Percentiles rank a stretch among this genome's conserved stretches.
Evolutionary conservation across 2,888 invertebrate genomes (phyloP).

Genomic region (Caenorhabditis japonica): DNA sequence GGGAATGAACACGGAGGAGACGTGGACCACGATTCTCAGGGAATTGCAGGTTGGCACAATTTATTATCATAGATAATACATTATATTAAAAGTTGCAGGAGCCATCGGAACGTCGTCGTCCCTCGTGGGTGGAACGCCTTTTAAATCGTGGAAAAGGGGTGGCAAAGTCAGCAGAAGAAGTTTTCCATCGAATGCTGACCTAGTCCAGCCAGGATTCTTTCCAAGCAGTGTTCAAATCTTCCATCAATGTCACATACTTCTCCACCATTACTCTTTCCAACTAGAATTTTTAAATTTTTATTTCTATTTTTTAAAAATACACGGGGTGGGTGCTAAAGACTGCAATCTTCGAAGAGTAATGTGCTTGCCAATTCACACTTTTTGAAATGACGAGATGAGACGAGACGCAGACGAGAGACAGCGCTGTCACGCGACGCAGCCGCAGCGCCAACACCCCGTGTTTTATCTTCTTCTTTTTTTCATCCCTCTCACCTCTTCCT

Average conservation of each 20-base stretch:
- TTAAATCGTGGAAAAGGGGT: constrained; percentile 68
- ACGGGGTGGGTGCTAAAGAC: no score
- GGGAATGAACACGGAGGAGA: constrained; percentile 68
- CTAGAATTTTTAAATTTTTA: no score
- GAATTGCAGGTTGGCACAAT: constrained; percentile 65
- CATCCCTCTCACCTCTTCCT: constrained; percentile 10
- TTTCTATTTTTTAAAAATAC: no score
- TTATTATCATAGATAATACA: neutral
- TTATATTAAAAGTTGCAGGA: constrained; percentile 25
- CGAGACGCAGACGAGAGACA: no score
- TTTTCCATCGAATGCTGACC: constrained; percentile 58
- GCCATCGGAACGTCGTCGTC: constrained; percentile 37
- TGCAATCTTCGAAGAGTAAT: no score
- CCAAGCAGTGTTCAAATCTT: constrained; percentile 16
- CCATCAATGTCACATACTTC: constrained; percentile 32
- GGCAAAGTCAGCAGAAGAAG: constrained; percentile 73
- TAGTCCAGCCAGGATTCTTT: neutral
- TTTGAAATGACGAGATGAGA: no score
- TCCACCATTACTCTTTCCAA: constrained; percentile 25
- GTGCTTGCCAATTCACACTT: no score
- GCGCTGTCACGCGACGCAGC: no score
- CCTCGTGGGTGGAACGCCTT: constrained; percentile 62
- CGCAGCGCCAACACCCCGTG: no score
- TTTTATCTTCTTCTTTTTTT: neutral
- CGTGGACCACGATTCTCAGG: constrained; percentile 69